phyloP scores from a whole-genome alignment of 2,888 invertebrate species.

The Mantis religiosa region DNA sequence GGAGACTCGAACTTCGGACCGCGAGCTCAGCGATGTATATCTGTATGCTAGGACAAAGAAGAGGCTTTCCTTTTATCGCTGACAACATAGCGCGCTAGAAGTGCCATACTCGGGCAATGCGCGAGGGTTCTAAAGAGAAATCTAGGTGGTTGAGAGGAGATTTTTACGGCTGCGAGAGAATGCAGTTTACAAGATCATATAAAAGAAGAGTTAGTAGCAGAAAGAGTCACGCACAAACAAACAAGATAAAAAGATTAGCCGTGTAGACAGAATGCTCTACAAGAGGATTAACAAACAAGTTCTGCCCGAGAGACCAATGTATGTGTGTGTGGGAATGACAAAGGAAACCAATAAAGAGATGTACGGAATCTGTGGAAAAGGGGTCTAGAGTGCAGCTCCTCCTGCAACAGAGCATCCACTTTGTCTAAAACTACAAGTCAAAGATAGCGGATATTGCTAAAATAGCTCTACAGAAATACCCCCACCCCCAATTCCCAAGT shows the following conservation, averaged over 20 bases:
- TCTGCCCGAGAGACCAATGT: neutral
- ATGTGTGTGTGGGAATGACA: neutral
- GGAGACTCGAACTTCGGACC: neutral
- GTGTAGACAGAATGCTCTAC: neutral
- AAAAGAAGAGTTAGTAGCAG: neutral
- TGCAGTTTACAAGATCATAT: neutral
- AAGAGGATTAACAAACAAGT: neutral
- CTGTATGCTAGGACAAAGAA: neutral
- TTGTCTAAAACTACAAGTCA: no score
- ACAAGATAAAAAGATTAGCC: neutral
- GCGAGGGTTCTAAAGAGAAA: neutral
- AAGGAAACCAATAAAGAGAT: neutral
- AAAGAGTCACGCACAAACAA: neutral
- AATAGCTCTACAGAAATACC: no score
- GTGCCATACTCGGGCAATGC: neutral
- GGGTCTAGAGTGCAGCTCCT: neutral
- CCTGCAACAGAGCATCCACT: neutral
- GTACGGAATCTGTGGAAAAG: neutral
- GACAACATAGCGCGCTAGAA: neutral
- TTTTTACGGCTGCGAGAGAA: neutral
- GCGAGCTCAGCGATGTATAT: neutral
- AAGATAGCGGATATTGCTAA: no score
- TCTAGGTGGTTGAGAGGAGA: neutral
- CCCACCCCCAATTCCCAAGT: no score
- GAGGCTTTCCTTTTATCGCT: neutral